Base-by-base conservation (phyloP, 2,113 vertebrate species). In the Smithornis capensis region DNA sequence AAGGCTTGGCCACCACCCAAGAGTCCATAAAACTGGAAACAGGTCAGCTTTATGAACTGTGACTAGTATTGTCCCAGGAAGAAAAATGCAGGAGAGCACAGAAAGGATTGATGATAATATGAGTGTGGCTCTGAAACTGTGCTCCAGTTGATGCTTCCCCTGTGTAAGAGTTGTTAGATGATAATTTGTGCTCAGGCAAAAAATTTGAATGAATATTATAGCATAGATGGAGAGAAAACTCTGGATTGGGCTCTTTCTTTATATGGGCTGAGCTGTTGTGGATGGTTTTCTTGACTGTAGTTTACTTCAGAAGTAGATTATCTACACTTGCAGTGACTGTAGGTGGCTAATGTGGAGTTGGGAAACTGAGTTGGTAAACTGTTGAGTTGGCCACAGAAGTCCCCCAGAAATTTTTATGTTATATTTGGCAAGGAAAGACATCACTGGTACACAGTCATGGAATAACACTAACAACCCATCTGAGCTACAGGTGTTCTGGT, bases 191-290 rank as follows among this genome's bases (percentile, higher is more conserved):
- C 19, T 80, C 14, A 45, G 35, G 23, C 70, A 16, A 63, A 84
- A 94, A 29, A 23, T 53, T 27, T 14, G 37, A 74, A 29, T 44
- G 9, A 47, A 4, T 52, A 84, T 74, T 70, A 37, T 29, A 59
- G 13, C 1, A 0, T 4, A n/a, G 12, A 13, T 75, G 29, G 14
- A 94, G 42, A 70, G 25, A 60, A 81, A 33, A 16, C 12, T 84
- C 59, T 5, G 12, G 19, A 24, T 11, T 69, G 24, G 70, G 11
- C 31, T 55, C 19, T 74, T 75, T 74, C 25, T 45, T 87, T 23
- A 8, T 45, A 33, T 14, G 10, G 15, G 28, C 35, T 70, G 33
- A 84, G n/a, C 15, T 75, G 18, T 12, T 71, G 23, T 0, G 0
- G 14, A 9, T 15, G 37, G 11, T 16, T 64, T 75, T 85, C 56